Evolutionary conservation across 2,888 invertebrate genomes (phyloP).

Genomic region (Pammene fasciana): DNA sequence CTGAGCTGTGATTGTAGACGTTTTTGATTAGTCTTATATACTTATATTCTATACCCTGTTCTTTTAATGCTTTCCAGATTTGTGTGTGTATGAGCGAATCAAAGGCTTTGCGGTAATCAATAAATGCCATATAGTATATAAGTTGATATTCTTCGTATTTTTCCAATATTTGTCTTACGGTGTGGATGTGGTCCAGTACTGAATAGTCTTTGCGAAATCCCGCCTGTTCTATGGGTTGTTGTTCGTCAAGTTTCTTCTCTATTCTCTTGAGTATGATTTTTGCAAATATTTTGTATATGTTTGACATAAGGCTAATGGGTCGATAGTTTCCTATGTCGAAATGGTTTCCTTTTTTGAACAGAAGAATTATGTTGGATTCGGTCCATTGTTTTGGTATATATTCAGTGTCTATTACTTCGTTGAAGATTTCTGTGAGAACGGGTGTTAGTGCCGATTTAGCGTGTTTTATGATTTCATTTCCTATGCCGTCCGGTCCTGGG

Average conservation of each 20-base stretch:
- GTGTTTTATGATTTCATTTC: conserved; percentile 29
- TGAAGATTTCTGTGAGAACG: conserved; percentile 31
- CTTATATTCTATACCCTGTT: background rate
- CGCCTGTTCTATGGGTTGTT: conserved; percentile 10
- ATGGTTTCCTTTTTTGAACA: conserved; percentile 30
- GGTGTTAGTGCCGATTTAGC: conserved; percentile 23
- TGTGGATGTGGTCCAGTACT: background rate
- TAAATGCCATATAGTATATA: background rate
- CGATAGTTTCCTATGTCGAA: conserved; percentile 33
- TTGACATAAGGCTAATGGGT: conserved; percentile 39
- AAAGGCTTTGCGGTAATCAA: conserved; percentile 5
- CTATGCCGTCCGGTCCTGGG: conserved; percentile 34
- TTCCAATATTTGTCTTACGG: background rate
- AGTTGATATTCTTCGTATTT: background rate
- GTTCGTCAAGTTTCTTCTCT: background rate
- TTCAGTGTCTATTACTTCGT: conserved; percentile 22
- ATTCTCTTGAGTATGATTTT: conserved; percentile 18
- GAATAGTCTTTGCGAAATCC: background rate
- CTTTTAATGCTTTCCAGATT: conserved; percentile 1
- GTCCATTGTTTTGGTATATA: conserved; percentile 35
- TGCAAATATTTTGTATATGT: conserved; percentile 12
- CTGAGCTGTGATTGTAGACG: background rate
- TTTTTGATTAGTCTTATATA: conserved; percentile 12
- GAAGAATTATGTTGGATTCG: conserved; percentile 25
- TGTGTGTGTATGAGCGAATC: background rate